A percentile compares a stretch with the other conserved stretches of the same genome.
These are phyloP conservation scores for Hyles lineata DNA, from an alignment of 2,888 invertebrate genomes.

Conservation along the genomic window DNA sequence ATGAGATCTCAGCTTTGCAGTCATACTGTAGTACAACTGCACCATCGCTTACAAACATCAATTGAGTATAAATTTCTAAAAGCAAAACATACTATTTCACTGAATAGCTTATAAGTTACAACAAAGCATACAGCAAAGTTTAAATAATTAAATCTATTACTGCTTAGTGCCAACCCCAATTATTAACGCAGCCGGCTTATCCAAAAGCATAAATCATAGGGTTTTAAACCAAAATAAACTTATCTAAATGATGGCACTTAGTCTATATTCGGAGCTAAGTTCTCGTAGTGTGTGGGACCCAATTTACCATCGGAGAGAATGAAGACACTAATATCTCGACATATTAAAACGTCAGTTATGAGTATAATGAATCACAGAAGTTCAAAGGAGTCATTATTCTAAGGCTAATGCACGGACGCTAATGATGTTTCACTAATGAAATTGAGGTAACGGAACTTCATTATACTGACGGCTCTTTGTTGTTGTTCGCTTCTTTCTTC, in stretches of 20 bases:
- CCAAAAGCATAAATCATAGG: neutral
- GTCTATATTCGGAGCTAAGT: conserved; percentile 12
- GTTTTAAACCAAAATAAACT: neutral
- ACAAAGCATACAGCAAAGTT: too few species aligned
- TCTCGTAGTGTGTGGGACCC: neutral
- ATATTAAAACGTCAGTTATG: conserved; percentile 30
- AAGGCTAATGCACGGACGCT: conserved; percentile 53
- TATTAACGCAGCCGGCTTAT: neutral
- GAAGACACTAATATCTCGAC: conserved; percentile 18
- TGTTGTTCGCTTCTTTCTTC: conserved; percentile 17
- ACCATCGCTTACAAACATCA: too few species aligned
- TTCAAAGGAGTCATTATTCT: conserved; percentile 57
- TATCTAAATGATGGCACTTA: conserved; percentile 16
- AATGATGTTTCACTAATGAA: conserved; percentile 61
- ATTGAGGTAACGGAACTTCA: conserved; percentile 44
- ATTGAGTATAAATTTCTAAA: too few species aligned
- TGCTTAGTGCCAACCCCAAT: neutral
- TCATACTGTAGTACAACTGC: too few species aligned
- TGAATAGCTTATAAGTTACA: too few species aligned
- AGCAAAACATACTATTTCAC: too few species aligned
- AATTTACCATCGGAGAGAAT: neutral
- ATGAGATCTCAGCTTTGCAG: too few species aligned
- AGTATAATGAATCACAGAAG: conserved; percentile 54
- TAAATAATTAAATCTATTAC: neutral
- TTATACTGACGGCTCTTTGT: conserved; percentile 35